A percentile compares a stretch with the other conserved stretches of the same genome.
Conservation (phyloP, 2,797 vertebrate genomes). For the Acrossocheilus wenchowensis region DNA sequence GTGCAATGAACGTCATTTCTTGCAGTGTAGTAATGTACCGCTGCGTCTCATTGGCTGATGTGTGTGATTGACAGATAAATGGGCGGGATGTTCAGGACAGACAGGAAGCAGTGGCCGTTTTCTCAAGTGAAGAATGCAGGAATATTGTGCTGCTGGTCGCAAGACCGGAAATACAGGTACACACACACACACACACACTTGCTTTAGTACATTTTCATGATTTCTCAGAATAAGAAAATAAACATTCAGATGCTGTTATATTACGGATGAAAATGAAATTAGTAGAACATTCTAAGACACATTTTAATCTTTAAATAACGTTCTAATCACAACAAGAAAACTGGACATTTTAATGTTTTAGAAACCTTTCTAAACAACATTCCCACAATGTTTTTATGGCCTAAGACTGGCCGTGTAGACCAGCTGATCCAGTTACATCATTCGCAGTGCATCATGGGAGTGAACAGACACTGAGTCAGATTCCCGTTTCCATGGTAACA, state of each 20-base stretch:
- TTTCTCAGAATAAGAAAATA: too few relatives aligned
- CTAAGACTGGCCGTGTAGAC: background rate
- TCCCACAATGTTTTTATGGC: too few relatives aligned
- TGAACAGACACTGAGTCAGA: background rate
- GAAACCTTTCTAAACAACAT: too few relatives aligned
- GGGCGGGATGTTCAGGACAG: constrained; percentile 25
- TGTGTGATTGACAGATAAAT: constrained; percentile 30
- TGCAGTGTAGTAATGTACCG: background rate
- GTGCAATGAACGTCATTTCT: too few relatives aligned
- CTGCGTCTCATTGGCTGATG: constrained; percentile 12
- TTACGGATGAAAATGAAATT: too few relatives aligned
- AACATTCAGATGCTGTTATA: too few relatives aligned
- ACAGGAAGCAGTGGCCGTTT: constrained; percentile 17
- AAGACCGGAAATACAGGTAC: constrained; percentile 13
- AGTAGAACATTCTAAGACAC: too few relatives aligned
- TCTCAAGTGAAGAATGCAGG: constrained; percentile 21
- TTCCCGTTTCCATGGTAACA: background rate
- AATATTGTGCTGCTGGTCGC: constrained; percentile 19
- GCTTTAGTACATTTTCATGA: too few relatives aligned
- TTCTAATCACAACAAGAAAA: too few relatives aligned
- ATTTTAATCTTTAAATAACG: too few relatives aligned
- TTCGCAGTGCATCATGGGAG: background rate
- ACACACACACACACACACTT: background rate
- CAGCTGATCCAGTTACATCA: background rate
- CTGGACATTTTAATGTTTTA: background rate